Conservation (phyloP, 2,888 invertebrate species). For the Chalcosyrphus nemorum region DNA sequence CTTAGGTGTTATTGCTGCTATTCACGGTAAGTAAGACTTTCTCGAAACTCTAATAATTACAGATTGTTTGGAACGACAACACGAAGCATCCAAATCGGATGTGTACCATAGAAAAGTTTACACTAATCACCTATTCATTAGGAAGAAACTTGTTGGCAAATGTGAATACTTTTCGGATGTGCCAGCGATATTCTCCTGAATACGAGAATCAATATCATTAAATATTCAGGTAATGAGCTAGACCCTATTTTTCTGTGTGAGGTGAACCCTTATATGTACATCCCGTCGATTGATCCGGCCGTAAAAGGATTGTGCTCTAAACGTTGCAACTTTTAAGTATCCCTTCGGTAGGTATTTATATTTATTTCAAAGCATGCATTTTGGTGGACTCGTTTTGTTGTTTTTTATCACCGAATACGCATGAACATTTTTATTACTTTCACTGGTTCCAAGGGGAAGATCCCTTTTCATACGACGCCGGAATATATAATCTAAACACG, state of each 20-base stretch:
- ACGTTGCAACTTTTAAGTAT: conserved; percentile 51
- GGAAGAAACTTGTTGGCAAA: conserved; percentile 35
- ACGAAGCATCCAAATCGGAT: conserved; percentile 24
- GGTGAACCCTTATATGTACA: conserved; percentile 23
- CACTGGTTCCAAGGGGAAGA: conserved; percentile 14
- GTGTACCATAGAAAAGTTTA: conserved; percentile 11
- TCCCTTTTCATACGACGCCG: conserved; percentile 21
- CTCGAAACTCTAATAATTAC: conserved; percentile 12
- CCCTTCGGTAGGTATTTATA: conserved; percentile 10
- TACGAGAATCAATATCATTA: conserved; percentile 44
- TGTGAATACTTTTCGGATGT: conserved; percentile 45
- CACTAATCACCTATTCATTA: conserved; percentile 60
- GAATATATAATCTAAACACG: conserved; percentile 53
- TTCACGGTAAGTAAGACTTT: not conserved
- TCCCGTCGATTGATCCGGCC: conserved; percentile 36
- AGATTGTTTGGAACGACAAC: conserved; percentile 6
- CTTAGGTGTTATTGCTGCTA: not conserved
- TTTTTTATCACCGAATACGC: conserved; percentile 52
- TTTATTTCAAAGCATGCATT: conserved; percentile 37
- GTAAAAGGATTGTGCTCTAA: conserved; percentile 49
- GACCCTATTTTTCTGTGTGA: conserved; percentile 5
- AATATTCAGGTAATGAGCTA: conserved; percentile 51
- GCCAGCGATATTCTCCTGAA: conserved; percentile 6
- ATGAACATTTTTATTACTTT: conserved; percentile 48
- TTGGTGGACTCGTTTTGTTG: conserved; percentile 28